Conservation (phyloP, 1,140 invertebrate species). For the Maniola jurtina region DNA sequence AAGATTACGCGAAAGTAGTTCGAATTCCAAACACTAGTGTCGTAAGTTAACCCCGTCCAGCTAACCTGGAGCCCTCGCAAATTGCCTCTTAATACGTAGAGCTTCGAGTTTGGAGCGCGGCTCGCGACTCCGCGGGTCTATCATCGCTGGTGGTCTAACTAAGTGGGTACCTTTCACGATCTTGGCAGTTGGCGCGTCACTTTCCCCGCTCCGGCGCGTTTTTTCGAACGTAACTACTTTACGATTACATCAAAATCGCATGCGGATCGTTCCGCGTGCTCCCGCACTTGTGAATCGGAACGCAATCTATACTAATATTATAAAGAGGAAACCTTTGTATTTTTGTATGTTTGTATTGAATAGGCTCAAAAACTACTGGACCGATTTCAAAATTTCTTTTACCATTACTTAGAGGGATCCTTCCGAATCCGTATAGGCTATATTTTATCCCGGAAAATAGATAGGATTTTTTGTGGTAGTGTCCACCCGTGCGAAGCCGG, state of each 20-base stretch:
- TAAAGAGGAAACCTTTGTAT: too few relatives aligned
- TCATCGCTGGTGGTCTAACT: constrained; percentile 41
- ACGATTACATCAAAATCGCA: constrained; percentile 70
- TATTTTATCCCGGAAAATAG: too few relatives aligned
- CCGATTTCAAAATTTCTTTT: too few relatives aligned
- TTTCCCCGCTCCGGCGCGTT: constrained; percentile 70
- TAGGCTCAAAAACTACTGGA: too few relatives aligned
- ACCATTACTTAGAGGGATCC: too few relatives aligned
- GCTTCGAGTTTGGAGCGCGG: constrained; percentile 4
- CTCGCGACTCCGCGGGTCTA: constrained; percentile 31
- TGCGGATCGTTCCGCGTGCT: constrained; percentile 40
- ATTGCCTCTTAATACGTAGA: constrained; percentile 31
- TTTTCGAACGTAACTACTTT: constrained; percentile 64
- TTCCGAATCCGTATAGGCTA: too few relatives aligned
- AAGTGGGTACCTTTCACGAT: constrained; percentile 69
- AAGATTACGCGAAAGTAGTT: constrained; percentile 70
- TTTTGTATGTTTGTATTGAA: too few relatives aligned
- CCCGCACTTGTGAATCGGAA: constrained; percentile 24
- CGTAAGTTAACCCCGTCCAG: constrained; percentile 56
- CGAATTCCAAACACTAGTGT: constrained; percentile 64
- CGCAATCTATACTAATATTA: constrained; percentile 4
- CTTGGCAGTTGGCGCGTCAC: constrained; percentile 52
- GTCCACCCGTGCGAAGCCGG: too few relatives aligned
- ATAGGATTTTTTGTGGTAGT: too few relatives aligned
- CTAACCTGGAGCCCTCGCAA: constrained; percentile 42